Evolutionary conservation across 2,888 invertebrate species (phyloP).

Genomic region (Sinodicranocentrus sp.): DNA sequence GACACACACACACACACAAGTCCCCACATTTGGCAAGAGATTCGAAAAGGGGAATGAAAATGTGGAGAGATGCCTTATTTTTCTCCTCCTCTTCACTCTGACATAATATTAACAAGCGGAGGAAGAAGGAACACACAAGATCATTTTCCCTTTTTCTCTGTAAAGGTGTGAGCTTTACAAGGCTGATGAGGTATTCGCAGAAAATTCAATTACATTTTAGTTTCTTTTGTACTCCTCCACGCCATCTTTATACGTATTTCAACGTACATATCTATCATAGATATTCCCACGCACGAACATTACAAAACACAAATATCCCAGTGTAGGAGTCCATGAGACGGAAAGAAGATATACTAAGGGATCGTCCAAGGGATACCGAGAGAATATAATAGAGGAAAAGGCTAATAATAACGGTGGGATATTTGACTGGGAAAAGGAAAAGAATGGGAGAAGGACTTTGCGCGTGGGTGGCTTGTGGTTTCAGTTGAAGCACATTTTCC

Average conservation of each 20-base stretch:
- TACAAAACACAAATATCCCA: too few relatives aligned
- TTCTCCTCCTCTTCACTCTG: slow-evolving; percentile 33
- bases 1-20: too few relatives aligned
- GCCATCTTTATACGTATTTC: slow-evolving; percentile 15
- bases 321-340: not conserved
- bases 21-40: too few relatives aligned
- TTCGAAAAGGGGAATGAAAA: too few relatives aligned
- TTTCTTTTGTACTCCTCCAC: slow-evolving; percentile 40
- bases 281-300: too few relatives aligned
- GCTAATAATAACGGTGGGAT: slow-evolving; percentile 53
- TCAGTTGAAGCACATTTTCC: slow-evolving; percentile 51
- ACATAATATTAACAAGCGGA: slow-evolving; percentile 27
- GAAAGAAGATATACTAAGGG: not conserved
- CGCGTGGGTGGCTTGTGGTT: slow-evolving; percentile 69
- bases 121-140: slow-evolving; percentile 14
- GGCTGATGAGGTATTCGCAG: slow-evolving; percentile 51
- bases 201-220: slow-evolving; percentile 67
- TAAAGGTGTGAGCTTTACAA: slow-evolving; percentile 53
- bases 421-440: slow-evolving; percentile 49
- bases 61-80: not conserved
- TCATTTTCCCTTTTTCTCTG: slow-evolving; percentile 39
- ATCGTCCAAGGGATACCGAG: not conserved
- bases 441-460: slow-evolving; percentile 46
- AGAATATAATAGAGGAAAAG: slow-evolving; percentile 24
- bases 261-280: not conserved